Evolutionary conservation across 2,113 vertebrate species (phyloP).

Genomic region (Cheirogaleus medius): DNA sequence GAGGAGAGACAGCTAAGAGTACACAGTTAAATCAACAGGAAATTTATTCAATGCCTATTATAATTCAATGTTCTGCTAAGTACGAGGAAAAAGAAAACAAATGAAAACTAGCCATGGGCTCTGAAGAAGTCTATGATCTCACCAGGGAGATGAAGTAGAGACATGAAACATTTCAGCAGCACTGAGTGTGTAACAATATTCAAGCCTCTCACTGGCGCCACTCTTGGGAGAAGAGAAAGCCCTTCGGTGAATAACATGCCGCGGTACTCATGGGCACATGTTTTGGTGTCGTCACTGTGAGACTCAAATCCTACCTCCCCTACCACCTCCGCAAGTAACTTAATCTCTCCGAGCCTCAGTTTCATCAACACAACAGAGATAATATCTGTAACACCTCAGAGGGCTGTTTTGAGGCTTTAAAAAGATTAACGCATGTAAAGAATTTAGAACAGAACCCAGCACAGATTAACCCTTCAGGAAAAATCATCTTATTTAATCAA

Average conservation of each 20-base stretch:
- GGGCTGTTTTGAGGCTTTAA: neutral
- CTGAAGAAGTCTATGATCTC: neutral
- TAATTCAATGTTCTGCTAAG: neutral
- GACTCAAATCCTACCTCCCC: neutral
- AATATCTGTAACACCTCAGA: neutral
- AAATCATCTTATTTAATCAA: neutral
- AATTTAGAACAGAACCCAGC: neutral
- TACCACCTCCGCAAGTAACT: neutral
- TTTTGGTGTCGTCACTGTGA: neutral
- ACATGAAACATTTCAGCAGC: neutral
- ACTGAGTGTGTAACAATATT: rapidly evolving
- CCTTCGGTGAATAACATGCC: rapidly evolving
- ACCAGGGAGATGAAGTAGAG: neutral
- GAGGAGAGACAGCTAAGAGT: neutral
- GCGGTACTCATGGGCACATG: rapidly evolving
- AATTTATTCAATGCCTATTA: neutral
- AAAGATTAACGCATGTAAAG: neutral
- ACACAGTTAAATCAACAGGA: neutral
- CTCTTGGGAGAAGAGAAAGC: neutral
- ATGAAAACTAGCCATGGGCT: neutral
- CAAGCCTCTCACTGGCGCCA: neutral
- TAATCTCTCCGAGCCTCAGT: neutral
- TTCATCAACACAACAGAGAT: neutral
- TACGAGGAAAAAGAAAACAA: neutral
- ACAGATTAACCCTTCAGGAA: neutral